A percentile compares a stretch with the other conserved stretches of the same genome.
Evolutionary conservation across 2,797 vertebrate species (phyloP).

Genomic region (Lepilemur ruficaudatus): DNA sequence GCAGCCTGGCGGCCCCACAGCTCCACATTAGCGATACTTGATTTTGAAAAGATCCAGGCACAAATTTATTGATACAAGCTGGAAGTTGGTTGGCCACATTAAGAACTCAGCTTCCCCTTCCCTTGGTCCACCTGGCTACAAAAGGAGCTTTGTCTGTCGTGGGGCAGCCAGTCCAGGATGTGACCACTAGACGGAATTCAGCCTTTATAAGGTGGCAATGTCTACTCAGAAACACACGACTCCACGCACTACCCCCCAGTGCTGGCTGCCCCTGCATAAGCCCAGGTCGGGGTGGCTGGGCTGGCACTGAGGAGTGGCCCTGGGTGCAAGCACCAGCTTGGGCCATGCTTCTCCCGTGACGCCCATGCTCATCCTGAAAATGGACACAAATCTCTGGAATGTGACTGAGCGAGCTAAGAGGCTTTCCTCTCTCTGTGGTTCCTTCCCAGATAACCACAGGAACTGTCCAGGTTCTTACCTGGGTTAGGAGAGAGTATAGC

Average conservation of each 20-base stretch:
- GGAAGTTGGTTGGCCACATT: conserved; percentile 46
- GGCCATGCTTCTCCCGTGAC: neutral
- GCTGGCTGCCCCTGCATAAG: neutral
- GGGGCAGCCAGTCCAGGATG: conserved; percentile 39
- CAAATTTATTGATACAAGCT: conserved; percentile 49
- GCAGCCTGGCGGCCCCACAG: neutral
- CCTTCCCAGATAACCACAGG: neutral
- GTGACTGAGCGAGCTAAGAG: neutral
- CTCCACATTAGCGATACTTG: neutral
- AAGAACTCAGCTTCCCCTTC: conserved; percentile 32
- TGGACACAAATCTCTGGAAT: neutral
- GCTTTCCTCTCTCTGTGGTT: conserved; percentile 13
- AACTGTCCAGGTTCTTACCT: neutral
- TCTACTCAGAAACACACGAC: neutral
- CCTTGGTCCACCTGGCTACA: conserved; percentile 29
- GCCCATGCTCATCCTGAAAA: neutral
- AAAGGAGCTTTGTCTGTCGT: conserved; percentile 57
- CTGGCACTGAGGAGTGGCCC: neutral
- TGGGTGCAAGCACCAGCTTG: neutral
- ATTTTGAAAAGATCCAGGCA: conserved; percentile 56
- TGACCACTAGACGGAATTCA: conserved; percentile 57
- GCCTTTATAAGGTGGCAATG: neutral
- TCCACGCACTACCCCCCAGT: neutral
- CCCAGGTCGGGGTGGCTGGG: neutral
- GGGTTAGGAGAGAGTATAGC: neutral